phyloP scores from a whole-genome alignment of 1,140 invertebrate species.

The Trichomalopsis sarcophagae region DNA sequence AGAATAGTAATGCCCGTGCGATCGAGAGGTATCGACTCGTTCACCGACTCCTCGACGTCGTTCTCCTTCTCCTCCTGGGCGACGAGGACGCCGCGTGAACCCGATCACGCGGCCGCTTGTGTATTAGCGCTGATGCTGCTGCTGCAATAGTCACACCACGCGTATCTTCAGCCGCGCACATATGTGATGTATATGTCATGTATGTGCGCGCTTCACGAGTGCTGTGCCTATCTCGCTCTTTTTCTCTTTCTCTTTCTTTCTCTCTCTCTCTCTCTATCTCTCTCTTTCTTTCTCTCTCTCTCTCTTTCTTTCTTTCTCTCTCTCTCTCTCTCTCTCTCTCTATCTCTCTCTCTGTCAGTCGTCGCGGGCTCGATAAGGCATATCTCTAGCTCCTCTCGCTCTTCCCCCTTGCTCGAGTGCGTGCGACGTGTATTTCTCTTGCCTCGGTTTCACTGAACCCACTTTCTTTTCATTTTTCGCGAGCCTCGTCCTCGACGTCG shows the following conservation, averaged over 20 bases:
- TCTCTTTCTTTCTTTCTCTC: background rate
- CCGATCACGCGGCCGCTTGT: slow-evolving; percentile 64
- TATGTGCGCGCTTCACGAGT: slow-evolving; percentile 46
- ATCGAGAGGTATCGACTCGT: slow-evolving; percentile 21
- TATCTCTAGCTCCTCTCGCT: slow-evolving; percentile 42
- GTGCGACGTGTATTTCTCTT: slow-evolving; percentile 17
- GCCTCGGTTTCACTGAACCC: slow-evolving; percentile 35
- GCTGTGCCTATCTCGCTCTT: slow-evolving; percentile 14
- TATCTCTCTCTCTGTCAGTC: background rate
- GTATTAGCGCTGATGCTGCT: slow-evolving; percentile 42
- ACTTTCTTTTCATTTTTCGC: slow-evolving; percentile 37
- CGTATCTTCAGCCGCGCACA: slow-evolving; percentile 63
- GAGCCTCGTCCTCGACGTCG: background rate
- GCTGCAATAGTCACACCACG: slow-evolving; percentile 59
- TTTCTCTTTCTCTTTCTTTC: background rate
- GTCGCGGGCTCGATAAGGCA: slow-evolving; percentile 26
- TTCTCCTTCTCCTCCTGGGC: slow-evolving; percentile 63
- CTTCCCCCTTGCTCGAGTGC: background rate
- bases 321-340: background rate
- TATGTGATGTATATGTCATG: slow-evolving; percentile 54
- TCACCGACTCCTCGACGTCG: slow-evolving; percentile 56
- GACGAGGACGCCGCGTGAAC: slow-evolving; percentile 55
- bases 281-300: background rate
- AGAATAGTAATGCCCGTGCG: slow-evolving; percentile 54
- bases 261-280: background rate